Evolutionary conservation across 2,888 invertebrate genomes (phyloP).

Genomic region (Polyploca ridens): DNA sequence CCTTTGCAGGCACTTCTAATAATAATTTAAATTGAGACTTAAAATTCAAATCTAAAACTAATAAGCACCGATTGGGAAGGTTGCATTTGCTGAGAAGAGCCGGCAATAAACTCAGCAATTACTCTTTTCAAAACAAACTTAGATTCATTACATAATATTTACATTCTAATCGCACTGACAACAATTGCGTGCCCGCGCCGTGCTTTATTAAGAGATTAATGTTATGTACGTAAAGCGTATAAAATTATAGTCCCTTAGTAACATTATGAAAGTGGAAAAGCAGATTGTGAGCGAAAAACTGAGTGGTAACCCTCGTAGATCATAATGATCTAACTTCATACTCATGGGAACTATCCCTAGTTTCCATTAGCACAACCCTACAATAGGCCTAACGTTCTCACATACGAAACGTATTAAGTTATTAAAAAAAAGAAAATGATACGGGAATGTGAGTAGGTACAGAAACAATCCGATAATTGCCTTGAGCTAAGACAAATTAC

Average conservation of each 20-base stretch:
- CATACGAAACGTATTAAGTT: background rate
- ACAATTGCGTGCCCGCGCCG: too few species aligned
- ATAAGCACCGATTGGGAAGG: too few species aligned
- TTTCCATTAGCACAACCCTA: constrained; percentile 15
- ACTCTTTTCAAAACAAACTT: too few species aligned
- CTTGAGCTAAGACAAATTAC: constrained; percentile 10
- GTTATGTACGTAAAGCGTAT: constrained; percentile 9
- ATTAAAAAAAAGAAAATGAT: background rate
- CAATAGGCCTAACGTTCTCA: background rate
- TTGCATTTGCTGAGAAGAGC: too few species aligned
- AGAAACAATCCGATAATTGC: constrained; percentile 12
- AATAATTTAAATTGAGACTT: too few species aligned
- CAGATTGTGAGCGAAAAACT: constrained; percentile 12
- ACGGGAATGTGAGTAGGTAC: background rate
- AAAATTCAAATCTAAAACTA: too few species aligned
- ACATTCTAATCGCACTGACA: too few species aligned
- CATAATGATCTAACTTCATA: constrained; percentile 34
- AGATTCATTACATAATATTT: too few species aligned
- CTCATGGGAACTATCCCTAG: constrained; percentile 31
- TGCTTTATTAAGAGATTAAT: too few species aligned
- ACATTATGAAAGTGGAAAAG: constrained; percentile 8
- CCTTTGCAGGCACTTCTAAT: too few species aligned
- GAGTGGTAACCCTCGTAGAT: constrained; percentile 15
- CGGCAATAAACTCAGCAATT: too few species aligned
- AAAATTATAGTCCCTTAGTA: background rate